Evolutionary conservation across 2,888 invertebrate genomes (phyloP), one percentile per base, ranked within the genome.

Genomic region (Epistrophe eligans): DNA sequence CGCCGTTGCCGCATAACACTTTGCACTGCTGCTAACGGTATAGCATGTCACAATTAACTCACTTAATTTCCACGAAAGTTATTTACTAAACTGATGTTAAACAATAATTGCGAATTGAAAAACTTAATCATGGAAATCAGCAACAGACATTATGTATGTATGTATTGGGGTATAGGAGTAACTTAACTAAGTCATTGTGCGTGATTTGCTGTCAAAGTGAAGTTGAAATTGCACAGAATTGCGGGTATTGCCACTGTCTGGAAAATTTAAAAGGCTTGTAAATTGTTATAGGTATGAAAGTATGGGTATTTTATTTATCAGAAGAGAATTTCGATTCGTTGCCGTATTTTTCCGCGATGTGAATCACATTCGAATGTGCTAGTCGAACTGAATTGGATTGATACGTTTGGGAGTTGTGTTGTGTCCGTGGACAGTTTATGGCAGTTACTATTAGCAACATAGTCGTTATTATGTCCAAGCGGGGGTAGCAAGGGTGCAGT

Each of bases 381-480:
- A 77, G 77, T 84, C 45, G 79, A 88, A 88, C 83, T 84, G 79
- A 88, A 50, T 70, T 62, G 70, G 50, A 72, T 72, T 38, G 50
- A 79, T 74, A 72, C 76, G 35, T 11, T 57, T 72, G 60, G 52
- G 62, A 28, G 73, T 50, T 90, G 90, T 91, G 92, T 91, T 91
- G 91, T 92, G 89, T 90, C 90, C 84, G 88, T 90, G 88, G 91
- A 89, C 89, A 90, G 89, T 87, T 35, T 91, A 91, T 91, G 91
- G 90, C 90, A 91, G 92, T 92, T 92, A 91, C 92, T 92, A 91
- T 89, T 90, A 90, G 91, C 92, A 92, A 92, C 92, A 90, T 89
- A 88, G 89, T 4, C 88, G 89, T 4, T 88, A 88, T 17, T 3
- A 13, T 15, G 60, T 40, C 89, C 89, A 89, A 19, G 40, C 88